Evolutionary conservation across 2,797 vertebrate species (phyloP).

Genomic region (Anomalospiza imberbis): DNA sequence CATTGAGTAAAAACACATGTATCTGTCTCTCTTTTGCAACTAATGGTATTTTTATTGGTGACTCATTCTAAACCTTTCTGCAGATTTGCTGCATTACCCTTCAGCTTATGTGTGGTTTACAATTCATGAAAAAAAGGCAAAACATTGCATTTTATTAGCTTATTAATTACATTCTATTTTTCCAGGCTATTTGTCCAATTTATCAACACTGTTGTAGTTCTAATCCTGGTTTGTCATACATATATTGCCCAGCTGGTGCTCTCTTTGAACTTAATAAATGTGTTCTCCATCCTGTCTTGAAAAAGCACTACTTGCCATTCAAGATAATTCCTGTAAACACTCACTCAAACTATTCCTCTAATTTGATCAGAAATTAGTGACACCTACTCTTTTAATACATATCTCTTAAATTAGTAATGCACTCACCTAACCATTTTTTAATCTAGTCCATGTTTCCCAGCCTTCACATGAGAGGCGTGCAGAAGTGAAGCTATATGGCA

Average conservation of each 20-base stretch:
- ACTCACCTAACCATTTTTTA: neutral
- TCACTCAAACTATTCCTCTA: neutral
- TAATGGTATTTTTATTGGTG: neutral
- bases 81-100: neutral
- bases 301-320: neutral
- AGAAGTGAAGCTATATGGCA: neutral
- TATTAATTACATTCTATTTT: neutral
- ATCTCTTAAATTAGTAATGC: neutral
- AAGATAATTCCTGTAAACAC: neutral
- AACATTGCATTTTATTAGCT: neutral
- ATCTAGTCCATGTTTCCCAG: neutral
- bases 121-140: neutral
- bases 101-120: neutral
- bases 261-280: neutral
- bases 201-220: neutral
- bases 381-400: neutral
- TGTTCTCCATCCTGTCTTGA: neutral
- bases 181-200: neutral
- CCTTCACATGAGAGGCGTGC: neutral
- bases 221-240: neutral
- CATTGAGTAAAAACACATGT: neutral
- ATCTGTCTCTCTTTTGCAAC: neutral
- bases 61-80: neutral
- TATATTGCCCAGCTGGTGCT: neutral
- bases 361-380: neutral